Evolutionary conservation across 2,888 invertebrate species (phyloP).

Genomic region (Danaus chrysippus): DNA sequence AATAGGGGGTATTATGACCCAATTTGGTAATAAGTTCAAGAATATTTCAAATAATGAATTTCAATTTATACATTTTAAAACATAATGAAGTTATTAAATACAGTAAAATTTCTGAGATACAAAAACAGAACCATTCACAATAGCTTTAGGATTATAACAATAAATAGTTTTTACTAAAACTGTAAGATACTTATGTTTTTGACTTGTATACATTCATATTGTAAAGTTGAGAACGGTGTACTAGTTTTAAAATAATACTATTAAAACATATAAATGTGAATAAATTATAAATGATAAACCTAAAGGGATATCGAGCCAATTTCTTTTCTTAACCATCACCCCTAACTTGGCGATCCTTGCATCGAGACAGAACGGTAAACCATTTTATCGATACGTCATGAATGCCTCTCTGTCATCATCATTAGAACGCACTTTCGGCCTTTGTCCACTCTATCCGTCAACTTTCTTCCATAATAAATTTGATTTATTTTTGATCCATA

Average conservation of each 20-base stretch:
- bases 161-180: slow-evolving; percentile 71
- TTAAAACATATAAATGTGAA: slow-evolving; percentile 75
- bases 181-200: slow-evolving; percentile 77
- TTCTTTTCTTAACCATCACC: slow-evolving; percentile 65
- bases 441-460: slow-evolving; percentile 62
- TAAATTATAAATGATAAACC: slow-evolving; percentile 69
- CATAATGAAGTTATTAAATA: slow-evolving; percentile 52
- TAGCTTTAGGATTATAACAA: slow-evolving; percentile 75
- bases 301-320: slow-evolving; percentile 61
- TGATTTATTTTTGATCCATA: slow-evolving; percentile 41
- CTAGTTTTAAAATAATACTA: slow-evolving; percentile 72
- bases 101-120: slow-evolving; percentile 55
- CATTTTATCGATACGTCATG: slow-evolving; percentile 77
- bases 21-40: slow-evolving; percentile 38
- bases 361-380: slow-evolving; percentile 75
- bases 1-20: slow-evolving; percentile 58
- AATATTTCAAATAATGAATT: slow-evolving; percentile 35
- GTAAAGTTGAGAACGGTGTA: slow-evolving; percentile 70
- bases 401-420: slow-evolving; percentile 77
- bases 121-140: slow-evolving; percentile 71
- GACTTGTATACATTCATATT: slow-evolving; percentile 76
- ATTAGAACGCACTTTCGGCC: slow-evolving; percentile 72
- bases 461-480: slow-evolving; percentile 57
- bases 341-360: slow-evolving; percentile 70
- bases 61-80: slow-evolving; percentile 35